Conservation (phyloP, 2,113 vertebrate genomes). For the Reinhardtius hippoglossoides region DNA sequence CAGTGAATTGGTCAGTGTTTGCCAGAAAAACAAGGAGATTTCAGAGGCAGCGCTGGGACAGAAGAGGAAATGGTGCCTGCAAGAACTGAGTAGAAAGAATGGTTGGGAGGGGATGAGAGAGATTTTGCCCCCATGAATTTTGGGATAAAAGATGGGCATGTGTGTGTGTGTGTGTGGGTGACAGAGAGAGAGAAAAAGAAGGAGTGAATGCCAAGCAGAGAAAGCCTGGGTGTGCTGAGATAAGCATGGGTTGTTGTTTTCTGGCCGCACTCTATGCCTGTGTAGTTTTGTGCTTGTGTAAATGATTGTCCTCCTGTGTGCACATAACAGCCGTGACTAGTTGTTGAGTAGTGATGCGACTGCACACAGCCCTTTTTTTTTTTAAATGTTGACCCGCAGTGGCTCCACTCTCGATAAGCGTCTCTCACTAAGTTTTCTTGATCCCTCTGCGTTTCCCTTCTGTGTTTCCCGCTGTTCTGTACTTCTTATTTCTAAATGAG, state of each 20-base stretch:
- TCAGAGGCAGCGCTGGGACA: slow-evolving; percentile 35
- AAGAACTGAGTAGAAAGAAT: slow-evolving; percentile 64
- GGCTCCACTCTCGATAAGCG: slow-evolving; percentile 45
- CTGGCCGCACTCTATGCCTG: slow-evolving; percentile 14
- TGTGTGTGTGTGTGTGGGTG: slow-evolving; percentile 30
- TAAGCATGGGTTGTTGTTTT: slow-evolving; percentile 74
- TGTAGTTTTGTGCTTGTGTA: slow-evolving; percentile 23
- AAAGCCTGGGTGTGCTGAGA: slow-evolving; percentile 77
- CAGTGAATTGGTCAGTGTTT: slow-evolving; percentile 32
- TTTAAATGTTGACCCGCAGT: slow-evolving; percentile 51
- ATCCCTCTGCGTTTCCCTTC: slow-evolving; percentile 15
- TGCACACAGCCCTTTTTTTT: slow-evolving; percentile 13
- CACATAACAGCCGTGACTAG: slow-evolving; percentile 32
- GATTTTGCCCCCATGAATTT: slow-evolving; percentile 67
- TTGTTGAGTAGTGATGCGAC: slow-evolving; percentile 53
- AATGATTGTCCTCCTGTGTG: slow-evolving; percentile 37
- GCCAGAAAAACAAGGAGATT: slow-evolving; percentile 33
- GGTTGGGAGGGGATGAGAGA: slow-evolving; percentile 73
- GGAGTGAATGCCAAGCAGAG: slow-evolving; percentile 70
- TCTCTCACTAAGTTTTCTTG: slow-evolving; percentile 9
- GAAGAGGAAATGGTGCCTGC: slow-evolving; percentile 38
- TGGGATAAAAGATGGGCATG: slow-evolving; percentile 64
- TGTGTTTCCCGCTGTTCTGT: slow-evolving; percentile 22
- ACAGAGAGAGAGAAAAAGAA: slow-evolving; percentile 15
- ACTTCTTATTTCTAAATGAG: slow-evolving; percentile 4